Evolutionary conservation across 2,888 invertebrate genomes (phyloP), one percentile per base, ranked within the genome.

Genomic region (Drosophila conformis): DNA sequence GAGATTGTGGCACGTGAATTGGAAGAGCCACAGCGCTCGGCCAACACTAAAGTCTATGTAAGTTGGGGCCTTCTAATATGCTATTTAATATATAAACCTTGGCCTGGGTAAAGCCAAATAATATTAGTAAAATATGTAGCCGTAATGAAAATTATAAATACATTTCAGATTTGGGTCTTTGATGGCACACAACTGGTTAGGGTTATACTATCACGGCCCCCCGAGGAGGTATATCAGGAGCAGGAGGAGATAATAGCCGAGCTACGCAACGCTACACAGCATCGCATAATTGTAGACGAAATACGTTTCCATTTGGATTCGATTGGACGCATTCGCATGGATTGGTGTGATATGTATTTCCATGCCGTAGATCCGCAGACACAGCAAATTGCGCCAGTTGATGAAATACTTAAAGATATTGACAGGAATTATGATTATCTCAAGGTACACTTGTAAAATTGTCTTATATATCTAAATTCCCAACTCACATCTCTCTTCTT

Each of bases 341-440:
- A 93, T 81, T 93, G 97, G 97, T 97, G 97, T 83, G 98, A 98
- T 91, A 95, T 98, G 93, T 97, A 97, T 89, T 95, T 98, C 69
- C 96, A 97, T 90, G 97, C 97, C 0, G 96, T 98, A 0, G 96
- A 97, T 89, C 95, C 95, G 0, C 93, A 94, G 73, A 95, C 95
- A 0, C 96, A 96, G 90, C 96, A 95, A 60, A 97, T 98, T 60
- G 94, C 96, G 2, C 95, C 96, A 0, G 97, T 97, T 15, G 96
- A 96, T 68, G 95, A 96, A 73, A 96, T 97, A 13, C 93, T 98
- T 25, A 96, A 96, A 92, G 95, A 95, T 10, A 96, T 98, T 67
- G 98, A 98, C 93, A 95, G 96, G 0, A 97, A 97, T 90, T 97
- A 97, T 91, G 97, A 98, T 89, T 96, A 96, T 87, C 94, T 98